Conservation (phyloP, 2,888 invertebrate species). For the Rosalia funebris region DNA sequence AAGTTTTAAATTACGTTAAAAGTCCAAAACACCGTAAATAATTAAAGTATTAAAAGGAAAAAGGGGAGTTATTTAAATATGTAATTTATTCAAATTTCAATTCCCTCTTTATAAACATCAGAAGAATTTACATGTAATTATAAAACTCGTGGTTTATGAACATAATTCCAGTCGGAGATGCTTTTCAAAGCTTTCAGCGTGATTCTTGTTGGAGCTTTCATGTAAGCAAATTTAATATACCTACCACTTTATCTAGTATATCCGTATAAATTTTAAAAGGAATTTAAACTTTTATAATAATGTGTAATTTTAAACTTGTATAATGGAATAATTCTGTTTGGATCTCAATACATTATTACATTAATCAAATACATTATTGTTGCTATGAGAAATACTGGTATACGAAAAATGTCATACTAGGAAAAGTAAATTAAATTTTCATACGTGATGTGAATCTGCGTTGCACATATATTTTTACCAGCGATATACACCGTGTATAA, state of each 20-base stretch:
- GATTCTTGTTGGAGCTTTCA: slow-evolving; percentile 58
- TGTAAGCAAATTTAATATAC: slow-evolving; percentile 59
- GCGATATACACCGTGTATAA: too few species aligned
- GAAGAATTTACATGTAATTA: slow-evolving; percentile 62
- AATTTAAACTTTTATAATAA: slow-evolving; percentile 39
- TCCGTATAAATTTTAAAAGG: slow-evolving; percentile 47
- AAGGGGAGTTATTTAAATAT: slow-evolving; percentile 52
- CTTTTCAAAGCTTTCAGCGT: slow-evolving; percentile 56
- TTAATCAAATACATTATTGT: too few species aligned
- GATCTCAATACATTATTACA: not conserved
- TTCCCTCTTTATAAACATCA: slow-evolving; percentile 59
- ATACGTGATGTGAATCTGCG: too few species aligned
- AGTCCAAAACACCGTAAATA: slow-evolving; percentile 47
- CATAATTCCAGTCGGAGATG: slow-evolving; percentile 56
- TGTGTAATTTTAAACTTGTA: slow-evolving; percentile 12
- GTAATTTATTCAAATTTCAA: slow-evolving; percentile 57
- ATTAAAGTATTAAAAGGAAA: slow-evolving; percentile 47
- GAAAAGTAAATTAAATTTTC: too few species aligned
- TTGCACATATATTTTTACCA: too few species aligned
- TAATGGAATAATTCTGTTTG: not conserved
- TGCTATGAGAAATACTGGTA: too few species aligned
- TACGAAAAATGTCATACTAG: too few species aligned
- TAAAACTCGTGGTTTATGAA: slow-evolving; percentile 57
- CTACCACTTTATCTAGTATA: slow-evolving; percentile 52
- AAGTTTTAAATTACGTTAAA: slow-evolving; percentile 40